These are phyloP conservation scores for Craseonycteris thonglongyai DNA, from an alignment of 2,113 vertebrate species.

Conservation along the genomic window DNA sequence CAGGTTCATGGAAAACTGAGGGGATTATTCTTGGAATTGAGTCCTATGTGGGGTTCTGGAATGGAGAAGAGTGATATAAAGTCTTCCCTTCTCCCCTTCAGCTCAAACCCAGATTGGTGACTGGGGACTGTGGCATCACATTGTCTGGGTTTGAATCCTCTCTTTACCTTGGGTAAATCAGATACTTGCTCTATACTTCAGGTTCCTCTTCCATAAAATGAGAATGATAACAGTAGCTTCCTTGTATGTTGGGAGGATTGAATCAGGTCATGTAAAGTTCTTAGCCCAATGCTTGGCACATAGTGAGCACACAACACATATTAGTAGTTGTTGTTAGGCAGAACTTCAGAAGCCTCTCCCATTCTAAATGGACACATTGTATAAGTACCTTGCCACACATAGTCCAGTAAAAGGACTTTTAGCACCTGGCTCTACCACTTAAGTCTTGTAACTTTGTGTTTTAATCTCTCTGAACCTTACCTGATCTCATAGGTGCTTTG, in stretches of 20 bases:
- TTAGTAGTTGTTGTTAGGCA: background rate
- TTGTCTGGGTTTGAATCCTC: background rate
- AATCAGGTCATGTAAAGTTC: background rate
- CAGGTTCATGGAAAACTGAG: background rate
- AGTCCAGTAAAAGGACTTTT: background rate
- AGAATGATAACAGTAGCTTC: background rate
- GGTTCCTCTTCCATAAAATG: background rate
- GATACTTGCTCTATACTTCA: background rate
- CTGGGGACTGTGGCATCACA: background rate
- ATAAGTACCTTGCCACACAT: background rate
- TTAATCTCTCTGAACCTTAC: slow-evolving; percentile 20
- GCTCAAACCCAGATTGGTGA: background rate
- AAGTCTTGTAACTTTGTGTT: background rate
- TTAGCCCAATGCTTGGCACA: background rate
- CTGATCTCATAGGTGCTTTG: slow-evolving; percentile 26
- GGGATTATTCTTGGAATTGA: background rate
- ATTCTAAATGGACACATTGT: background rate
- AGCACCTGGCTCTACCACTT: background rate
- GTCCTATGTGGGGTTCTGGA: background rate
- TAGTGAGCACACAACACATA: background rate
- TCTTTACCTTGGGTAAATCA: background rate
- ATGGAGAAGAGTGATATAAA: background rate
- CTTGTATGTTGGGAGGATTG: background rate
- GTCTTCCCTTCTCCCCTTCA: background rate
- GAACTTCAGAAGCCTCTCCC: background rate